These are phyloP conservation scores for Melanargia galathea DNA, from an alignment of 2,888 invertebrate species.

Conservation along the genomic window DNA sequence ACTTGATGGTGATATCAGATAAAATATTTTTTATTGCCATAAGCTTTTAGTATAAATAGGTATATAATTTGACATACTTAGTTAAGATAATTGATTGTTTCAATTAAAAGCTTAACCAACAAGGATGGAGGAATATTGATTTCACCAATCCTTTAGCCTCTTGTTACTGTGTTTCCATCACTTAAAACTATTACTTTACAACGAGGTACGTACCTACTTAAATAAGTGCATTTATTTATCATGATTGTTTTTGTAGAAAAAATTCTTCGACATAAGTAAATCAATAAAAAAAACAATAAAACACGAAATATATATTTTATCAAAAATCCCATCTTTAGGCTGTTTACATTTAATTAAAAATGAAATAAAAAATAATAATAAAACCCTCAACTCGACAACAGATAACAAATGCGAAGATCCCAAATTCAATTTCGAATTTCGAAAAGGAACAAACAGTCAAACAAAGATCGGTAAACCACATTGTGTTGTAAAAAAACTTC, in stretches of 20 bases:
- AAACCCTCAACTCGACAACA: conserved; percentile 17
- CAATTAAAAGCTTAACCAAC: no score
- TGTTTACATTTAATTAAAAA: conserved; percentile 32
- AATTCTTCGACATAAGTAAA: not conserved
- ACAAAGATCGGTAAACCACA: conserved; percentile 45
- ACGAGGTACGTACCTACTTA: no score
- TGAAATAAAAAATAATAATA: conserved; percentile 24
- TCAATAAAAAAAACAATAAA: not conserved
- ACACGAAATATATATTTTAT: conserved; percentile 1
- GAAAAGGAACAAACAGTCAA: conserved; percentile 35
- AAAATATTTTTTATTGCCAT: no score
- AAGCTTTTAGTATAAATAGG: no score
- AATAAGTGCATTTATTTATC: not conserved
- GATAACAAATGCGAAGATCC: conserved; percentile 20
- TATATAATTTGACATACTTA: no score
- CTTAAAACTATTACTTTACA: no score
- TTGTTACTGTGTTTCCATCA: no score
- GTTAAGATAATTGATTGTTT: no score
- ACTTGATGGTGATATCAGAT: no score
- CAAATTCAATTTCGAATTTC: conserved; percentile 34
- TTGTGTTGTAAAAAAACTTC: conserved; percentile 37
- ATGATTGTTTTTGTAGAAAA: not conserved
- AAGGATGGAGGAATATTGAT: no score
- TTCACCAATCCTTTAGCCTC: no score
- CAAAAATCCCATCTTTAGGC: conserved; percentile 11